Base-by-base conservation (phyloP, 2,113 vertebrate genomes). In the Sialia sialis region DNA sequence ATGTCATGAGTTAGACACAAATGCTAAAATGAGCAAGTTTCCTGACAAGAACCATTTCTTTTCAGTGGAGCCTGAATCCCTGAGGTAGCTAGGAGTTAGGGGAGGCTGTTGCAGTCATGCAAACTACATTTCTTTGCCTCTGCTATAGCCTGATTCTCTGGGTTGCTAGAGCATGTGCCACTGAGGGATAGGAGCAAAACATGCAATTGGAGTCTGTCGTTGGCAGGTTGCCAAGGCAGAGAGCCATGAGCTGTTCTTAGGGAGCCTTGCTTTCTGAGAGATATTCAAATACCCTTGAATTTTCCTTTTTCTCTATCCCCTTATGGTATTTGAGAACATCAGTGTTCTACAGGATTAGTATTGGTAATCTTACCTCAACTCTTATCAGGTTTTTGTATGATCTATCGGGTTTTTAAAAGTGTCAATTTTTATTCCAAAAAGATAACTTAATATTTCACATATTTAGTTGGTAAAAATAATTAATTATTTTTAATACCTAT, bases 201-300 rank as follows among this genome's bases (percentile, higher is more conserved):
- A 51, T 67, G n/a, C 17, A 48, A 44, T 13, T 59, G 62, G 16
- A 89, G 78, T 84, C 26, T 59, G 11, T 15, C 3, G 81, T 59
- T 16, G 7, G 32, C 1, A 0, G 16, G 23, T 58, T 44, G 13
- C n/a, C 68, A 80, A 27, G 38, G 15, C 27, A 74, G 68, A 43
- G 29, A 75, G 29, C 6, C 0, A 0, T 55, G 67, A 54, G 16
- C 13, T 85, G 7, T n/a, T 67, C 17, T 3, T 0, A 48, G 36
- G 13, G n/a, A 68, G 13, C 22, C 55, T 16, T 56, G 7, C 16
- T 70, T 86, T 75, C 73, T 68, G 36, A 36, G 30, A 64, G 1
- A 60, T 17, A 49, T 36, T 83, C 22, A 52, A 60, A 79, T 38
- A 38, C 13, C 43, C 23, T 20, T 55, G 32, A 41, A 41, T 85